Evolutionary conservation across 2,888 invertebrate species (phyloP).

Genomic region (Mycalesis mineus): DNA sequence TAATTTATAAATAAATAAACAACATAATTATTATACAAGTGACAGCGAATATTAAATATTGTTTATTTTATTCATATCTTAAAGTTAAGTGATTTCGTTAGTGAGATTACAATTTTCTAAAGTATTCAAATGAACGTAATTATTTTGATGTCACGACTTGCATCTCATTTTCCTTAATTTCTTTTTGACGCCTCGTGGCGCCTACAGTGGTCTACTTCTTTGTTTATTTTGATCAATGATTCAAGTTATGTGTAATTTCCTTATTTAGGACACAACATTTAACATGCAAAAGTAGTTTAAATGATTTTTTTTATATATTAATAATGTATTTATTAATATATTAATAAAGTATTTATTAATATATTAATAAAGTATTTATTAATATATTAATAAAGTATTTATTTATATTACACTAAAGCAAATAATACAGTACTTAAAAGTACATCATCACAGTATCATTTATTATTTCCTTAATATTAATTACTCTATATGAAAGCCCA

Average conservation of each 20-base stretch:
- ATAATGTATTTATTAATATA: too few relatives aligned
- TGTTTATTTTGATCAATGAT: slow-evolving; percentile 11
- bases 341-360: too few relatives aligned
- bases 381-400: too few relatives aligned
- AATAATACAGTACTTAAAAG: too few relatives aligned
- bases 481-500: too few relatives aligned
- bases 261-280: background rate
- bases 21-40: too few relatives aligned
- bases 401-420: too few relatives aligned
- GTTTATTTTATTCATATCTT: background rate
- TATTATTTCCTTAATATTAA: too few relatives aligned
- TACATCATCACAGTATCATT: too few relatives aligned
- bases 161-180: background rate
- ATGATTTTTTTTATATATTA: too few relatives aligned
- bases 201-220: slow-evolving; percentile 4
- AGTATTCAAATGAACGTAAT: background rate
- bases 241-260: slow-evolving; percentile 15
- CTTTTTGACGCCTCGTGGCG: slow-evolving; percentile 1
- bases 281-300: background rate
- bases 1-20: too few relatives aligned
- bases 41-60: background rate
- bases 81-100: background rate
- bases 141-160: background rate
- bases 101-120: background rate
- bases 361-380: too few relatives aligned